A percentile compares a stretch with the other conserved stretches of the same genome.
Conservation (phyloP, 2,888 invertebrate species). For the Eueremaeus valkanovi region DNA sequence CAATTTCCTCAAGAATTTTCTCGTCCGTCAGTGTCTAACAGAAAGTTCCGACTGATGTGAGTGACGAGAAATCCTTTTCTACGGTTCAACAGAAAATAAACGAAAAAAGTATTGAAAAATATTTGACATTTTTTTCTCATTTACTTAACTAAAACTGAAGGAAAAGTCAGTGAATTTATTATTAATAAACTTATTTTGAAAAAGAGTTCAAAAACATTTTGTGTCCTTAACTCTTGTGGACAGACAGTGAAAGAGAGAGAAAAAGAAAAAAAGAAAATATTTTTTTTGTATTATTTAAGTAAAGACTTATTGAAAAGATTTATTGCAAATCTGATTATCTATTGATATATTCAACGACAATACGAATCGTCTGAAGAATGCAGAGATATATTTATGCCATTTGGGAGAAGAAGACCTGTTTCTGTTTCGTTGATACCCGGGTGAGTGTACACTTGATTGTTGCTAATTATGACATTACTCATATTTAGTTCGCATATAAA, state of each 20-base stretch:
- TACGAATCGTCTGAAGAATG: slow-evolving; percentile 33
- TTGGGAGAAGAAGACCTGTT: slow-evolving; percentile 44
- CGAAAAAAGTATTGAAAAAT: not conserved
- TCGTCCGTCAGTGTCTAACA: not conserved
- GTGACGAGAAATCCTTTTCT: not conserved
- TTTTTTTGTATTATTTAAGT: too few relatives aligned
- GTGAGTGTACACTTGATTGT: slow-evolving; percentile 36
- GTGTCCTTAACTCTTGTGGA: too few relatives aligned
- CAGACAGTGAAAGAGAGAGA: too few relatives aligned
- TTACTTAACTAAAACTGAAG: not conserved
- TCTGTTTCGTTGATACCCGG: slow-evolving; percentile 46
- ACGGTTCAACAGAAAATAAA: too few relatives aligned
- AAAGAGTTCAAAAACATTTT: not conserved
- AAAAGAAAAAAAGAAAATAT: too few relatives aligned
- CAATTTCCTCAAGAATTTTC: slow-evolving; percentile 7
- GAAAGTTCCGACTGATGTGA: not conserved
- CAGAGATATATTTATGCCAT: slow-evolving; percentile 46
- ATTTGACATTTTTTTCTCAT: not conserved
- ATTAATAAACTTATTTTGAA: not conserved
- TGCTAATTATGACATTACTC: not conserved
- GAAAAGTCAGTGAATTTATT: not conserved
- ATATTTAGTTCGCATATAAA: not conserved
- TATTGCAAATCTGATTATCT: too few relatives aligned
- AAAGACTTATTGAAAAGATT: too few relatives aligned
- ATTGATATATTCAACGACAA: not conserved